Evolutionary conservation across 2,888 invertebrate species (phyloP).

Genomic region (Drosophila putrida): DNA sequence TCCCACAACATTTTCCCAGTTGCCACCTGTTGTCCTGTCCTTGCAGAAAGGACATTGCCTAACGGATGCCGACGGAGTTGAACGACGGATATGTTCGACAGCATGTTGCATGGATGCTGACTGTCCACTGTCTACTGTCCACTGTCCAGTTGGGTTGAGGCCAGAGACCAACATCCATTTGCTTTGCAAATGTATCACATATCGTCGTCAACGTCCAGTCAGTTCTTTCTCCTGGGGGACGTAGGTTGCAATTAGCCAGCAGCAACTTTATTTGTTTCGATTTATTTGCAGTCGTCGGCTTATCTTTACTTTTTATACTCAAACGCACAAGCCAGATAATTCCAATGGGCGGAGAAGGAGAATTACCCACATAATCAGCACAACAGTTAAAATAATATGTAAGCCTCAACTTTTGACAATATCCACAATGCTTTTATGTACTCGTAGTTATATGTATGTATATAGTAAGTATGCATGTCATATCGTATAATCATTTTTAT

Average conservation of each 20-base stretch:
- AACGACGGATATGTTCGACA: constrained; percentile 80
- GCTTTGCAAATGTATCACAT: constrained; percentile 72
- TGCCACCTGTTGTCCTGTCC: constrained; percentile 83
- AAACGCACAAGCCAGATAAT: constrained; percentile 73
- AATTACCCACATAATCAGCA: constrained; percentile 66
- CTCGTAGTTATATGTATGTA: constrained; percentile 6
- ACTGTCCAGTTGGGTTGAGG: constrained; percentile 19
- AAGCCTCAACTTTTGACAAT: constrained; percentile 47
- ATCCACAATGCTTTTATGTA: constrained; percentile 9
- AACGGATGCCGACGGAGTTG: constrained; percentile 62
- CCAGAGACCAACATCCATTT: constrained; percentile 4
- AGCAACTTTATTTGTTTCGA: constrained; percentile 66
- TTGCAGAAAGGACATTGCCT: constrained; percentile 48
- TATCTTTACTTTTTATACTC: constrained; percentile 83
- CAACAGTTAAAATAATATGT: constrained; percentile 72
- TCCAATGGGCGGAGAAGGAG: constrained; percentile 19
- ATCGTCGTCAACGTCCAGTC: constrained; percentile 39
- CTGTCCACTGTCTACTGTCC: constrained; percentile 4
- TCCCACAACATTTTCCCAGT: constrained; percentile 2
- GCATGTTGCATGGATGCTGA: constrained; percentile 73
- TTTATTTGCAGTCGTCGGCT: constrained; percentile 70
- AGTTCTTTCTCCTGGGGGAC: constrained; percentile 28
- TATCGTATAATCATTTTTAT: constrained; percentile 75
- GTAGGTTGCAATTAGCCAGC: constrained; percentile 69
- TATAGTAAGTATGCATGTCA: constrained; percentile 6